Percentiles rank a stretch among this genome's conserved stretches.
Conservation (phyloP, 2,888 invertebrate species). For the Byasa hedistus region DNA sequence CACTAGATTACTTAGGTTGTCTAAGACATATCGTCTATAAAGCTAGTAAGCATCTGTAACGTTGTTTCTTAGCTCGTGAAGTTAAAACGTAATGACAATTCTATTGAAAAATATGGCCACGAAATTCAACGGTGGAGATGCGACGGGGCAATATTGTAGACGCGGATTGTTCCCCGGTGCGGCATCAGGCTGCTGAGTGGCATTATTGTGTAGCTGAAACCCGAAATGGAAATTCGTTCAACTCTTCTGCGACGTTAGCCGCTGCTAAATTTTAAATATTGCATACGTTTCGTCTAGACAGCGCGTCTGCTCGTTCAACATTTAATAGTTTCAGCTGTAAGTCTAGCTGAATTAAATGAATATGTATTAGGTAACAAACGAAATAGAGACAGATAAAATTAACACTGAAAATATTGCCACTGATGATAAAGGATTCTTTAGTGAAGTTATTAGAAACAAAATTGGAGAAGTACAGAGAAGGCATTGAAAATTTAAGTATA, state of each 20-base stretch:
- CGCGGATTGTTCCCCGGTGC: slow-evolving; percentile 21
- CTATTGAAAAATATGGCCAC: slow-evolving; percentile 24
- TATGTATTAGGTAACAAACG: neutral
- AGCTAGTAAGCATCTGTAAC: slow-evolving; percentile 14
- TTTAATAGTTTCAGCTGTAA: neutral
- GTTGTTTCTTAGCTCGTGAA: slow-evolving; percentile 20
- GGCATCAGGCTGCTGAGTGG: slow-evolving; percentile 25
- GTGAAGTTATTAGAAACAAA: too few relatives aligned
- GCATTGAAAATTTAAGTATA: too few relatives aligned
- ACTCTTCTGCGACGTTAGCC: slow-evolving; percentile 22
- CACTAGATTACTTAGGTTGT: too few relatives aligned
- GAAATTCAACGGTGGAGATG: slow-evolving; percentile 22
- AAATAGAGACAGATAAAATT: too few relatives aligned
- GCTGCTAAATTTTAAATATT: slow-evolving; percentile 23
- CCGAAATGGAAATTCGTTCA: slow-evolving; percentile 23
- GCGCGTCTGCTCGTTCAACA: neutral
- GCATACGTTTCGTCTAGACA: slow-evolving; percentile 25
- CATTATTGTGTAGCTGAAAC: slow-evolving; percentile 24
- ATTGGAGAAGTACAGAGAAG: too few relatives aligned
- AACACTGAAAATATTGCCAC: too few relatives aligned
- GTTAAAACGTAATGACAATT: slow-evolving; percentile 24
- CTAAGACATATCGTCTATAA: neutral
- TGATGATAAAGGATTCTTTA: too few relatives aligned
- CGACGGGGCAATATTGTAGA: slow-evolving; percentile 21
- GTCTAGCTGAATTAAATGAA: neutral